These are phyloP conservation scores for Orchestes rusci DNA, from an alignment of 2,888 invertebrate genomes.

Conservation along the genomic window DNA sequence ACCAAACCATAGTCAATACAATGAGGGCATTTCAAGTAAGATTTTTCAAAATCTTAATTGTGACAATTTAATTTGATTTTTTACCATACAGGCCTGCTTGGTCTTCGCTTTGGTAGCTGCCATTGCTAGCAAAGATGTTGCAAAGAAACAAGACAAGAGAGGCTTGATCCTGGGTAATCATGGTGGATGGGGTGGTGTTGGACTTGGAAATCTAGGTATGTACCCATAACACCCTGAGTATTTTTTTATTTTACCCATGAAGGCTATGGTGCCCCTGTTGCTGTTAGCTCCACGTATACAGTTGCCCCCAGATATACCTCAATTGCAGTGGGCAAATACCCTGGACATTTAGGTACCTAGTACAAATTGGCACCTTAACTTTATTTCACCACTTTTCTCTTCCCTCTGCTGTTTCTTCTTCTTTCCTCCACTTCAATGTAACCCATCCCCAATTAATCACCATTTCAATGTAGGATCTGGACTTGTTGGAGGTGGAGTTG, in stretches of 20 bases:
- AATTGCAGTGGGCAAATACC: background rate
- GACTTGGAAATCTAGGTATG: conserved; percentile 4
- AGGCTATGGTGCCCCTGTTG: too few relatives aligned
- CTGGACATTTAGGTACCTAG: background rate
- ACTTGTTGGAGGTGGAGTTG: conserved; percentile 6
- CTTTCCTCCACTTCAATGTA: too few relatives aligned
- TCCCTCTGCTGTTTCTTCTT: too few relatives aligned
- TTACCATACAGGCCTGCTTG: conserved; percentile 30
- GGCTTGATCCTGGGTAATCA: conserved; percentile 32
- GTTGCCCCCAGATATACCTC: background rate
- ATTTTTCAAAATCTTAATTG: conserved; percentile 1
- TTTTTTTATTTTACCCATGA: too few relatives aligned
- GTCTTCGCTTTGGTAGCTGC: conserved; percentile 28
- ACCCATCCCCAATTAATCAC: too few relatives aligned
- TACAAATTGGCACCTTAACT: background rate
- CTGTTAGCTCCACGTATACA: background rate
- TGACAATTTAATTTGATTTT: conserved; percentile 4
- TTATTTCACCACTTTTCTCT: too few relatives aligned
- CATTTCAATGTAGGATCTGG: background rate
- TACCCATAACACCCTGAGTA: too few relatives aligned
- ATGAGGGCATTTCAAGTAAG: conserved; percentile 25
- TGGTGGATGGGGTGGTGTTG: conserved; percentile 5
- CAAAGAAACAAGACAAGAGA: conserved; percentile 34
- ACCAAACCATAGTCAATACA: too few relatives aligned
- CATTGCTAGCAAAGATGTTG: conserved; percentile 17